A percentile compares a stretch with the other conserved stretches of the same genome.
These are phyloP conservation scores for Cyprinodon variegatus DNA, from an alignment of 2,113 vertebrate genomes.

Conservation along the genomic window DNA sequence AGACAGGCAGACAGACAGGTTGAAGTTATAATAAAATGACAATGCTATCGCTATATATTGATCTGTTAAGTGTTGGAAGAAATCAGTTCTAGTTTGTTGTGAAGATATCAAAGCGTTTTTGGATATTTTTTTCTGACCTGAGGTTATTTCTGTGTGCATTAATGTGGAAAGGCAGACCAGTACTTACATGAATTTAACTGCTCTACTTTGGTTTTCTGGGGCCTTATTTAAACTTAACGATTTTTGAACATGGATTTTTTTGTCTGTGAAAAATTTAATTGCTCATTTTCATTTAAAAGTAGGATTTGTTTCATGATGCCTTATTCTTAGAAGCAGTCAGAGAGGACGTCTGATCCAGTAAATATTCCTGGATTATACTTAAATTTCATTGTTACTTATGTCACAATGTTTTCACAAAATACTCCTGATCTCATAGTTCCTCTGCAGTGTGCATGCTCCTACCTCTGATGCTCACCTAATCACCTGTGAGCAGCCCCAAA, in stretches of 20 bases:
- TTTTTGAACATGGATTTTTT: slow-evolving; percentile 11
- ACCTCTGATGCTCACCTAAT: slow-evolving; percentile 26
- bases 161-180: slow-evolving; percentile 17
- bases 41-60: background rate
- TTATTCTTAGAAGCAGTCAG: background rate
- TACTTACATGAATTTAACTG: background rate
- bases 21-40: background rate
- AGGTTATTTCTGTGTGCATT: slow-evolving; percentile 29
- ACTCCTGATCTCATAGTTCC: background rate
- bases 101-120: slow-evolving; percentile 9
- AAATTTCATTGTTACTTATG: background rate
- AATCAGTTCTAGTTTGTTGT: slow-evolving; percentile 17
- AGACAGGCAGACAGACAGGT: no score
- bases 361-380: background rate
- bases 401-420: background rate
- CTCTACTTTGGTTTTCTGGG: slow-evolving; percentile 12
- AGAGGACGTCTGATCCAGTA: background rate
- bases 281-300: background rate
- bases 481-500: slow-evolving; percentile 17
- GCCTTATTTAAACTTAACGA: background rate
- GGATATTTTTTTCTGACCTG: slow-evolving; percentile 31
- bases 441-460: background rate
- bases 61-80: slow-evolving; percentile 8
- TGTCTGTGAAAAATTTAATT: background rate
- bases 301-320: background rate